phyloP scores from a whole-genome alignment of 2,113 vertebrate species.

The Odobenus rosmarus region DNA sequence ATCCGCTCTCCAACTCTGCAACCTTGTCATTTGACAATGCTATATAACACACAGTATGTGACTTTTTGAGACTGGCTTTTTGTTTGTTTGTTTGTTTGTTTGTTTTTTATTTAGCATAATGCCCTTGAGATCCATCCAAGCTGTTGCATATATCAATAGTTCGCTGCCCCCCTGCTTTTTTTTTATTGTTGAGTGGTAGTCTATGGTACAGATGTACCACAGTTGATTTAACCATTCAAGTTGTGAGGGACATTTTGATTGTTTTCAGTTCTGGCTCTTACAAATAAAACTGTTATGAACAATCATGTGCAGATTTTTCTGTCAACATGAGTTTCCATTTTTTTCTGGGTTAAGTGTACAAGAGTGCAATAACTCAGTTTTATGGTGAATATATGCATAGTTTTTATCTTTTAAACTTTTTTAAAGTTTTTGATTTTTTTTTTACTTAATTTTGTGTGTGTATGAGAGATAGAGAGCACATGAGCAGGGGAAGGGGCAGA shows the following conservation, averaged over 20 bases:
- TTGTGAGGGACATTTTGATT: neutral
- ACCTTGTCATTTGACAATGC: slow-evolving; percentile 19
- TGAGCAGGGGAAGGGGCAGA: neutral
- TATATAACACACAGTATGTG: neutral
- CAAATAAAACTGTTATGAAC: slow-evolving; percentile 40
- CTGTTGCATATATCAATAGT: neutral
- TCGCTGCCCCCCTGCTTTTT: neutral
- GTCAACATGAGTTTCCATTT: slow-evolving; percentile 24
- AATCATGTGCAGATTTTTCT: slow-evolving; percentile 24
- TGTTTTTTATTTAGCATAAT: neutral
- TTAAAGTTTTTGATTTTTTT: neutral
- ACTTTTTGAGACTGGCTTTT: slow-evolving; percentile 27
- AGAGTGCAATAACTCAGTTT: neutral
- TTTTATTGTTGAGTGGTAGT: neutral
- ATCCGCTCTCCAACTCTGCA: neutral
- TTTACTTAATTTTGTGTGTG: neutral
- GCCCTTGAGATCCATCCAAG: neutral
- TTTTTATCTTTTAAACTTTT: neutral
- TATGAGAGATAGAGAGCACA: too few species aligned
- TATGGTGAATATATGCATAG: neutral
- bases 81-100: neutral
- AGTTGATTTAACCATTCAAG: slow-evolving; percentile 17
- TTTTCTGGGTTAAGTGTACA: neutral
- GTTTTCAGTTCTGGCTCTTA: slow-evolving; percentile 43
- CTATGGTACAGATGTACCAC: neutral